phyloP scores from a whole-genome alignment of 1,140 invertebrate species.

The Penaeus japonicus region DNA sequence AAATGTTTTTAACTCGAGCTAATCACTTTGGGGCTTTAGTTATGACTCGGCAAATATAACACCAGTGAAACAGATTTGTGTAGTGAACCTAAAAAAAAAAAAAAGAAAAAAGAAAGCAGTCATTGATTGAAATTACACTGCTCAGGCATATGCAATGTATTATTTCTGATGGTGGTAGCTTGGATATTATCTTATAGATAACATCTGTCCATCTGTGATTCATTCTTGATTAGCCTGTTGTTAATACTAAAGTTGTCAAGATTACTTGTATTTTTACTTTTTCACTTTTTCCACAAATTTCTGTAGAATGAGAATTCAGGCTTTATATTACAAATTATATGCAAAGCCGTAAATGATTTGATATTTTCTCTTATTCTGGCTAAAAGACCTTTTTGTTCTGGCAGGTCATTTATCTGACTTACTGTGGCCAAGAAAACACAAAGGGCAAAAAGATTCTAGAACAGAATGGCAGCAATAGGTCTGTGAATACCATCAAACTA shows the following conservation, averaged over 20 bases:
- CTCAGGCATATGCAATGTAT: constrained; percentile 9
- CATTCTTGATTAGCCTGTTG: not conserved
- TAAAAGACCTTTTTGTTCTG: not conserved
- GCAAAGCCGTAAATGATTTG: too few species aligned
- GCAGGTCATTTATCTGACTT: constrained; percentile 19
- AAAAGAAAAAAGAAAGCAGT: too few species aligned
- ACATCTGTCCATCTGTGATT: not conserved
- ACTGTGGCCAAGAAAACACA: constrained; percentile 21
- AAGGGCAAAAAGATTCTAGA: not conserved
- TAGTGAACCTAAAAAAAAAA: not conserved
- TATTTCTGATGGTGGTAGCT: constrained; percentile 1
- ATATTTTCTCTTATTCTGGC: not conserved
- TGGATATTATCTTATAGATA: not conserved
- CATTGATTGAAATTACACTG: not conserved
- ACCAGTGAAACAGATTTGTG: constrained; percentile 8
- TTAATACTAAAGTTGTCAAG: too few species aligned
- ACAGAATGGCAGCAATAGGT: not conserved
- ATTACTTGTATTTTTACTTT: too few species aligned
- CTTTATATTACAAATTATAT: too few species aligned
- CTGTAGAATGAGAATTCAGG: too few species aligned
- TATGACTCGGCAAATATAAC: not conserved
- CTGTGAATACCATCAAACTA: too few species aligned
- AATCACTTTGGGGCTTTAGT: not conserved
- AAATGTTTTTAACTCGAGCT: not conserved
- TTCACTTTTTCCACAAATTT: too few species aligned